Percentiles rank a stretch among this genome's conserved stretches.
Conservation (phyloP, 2,113 vertebrate species). For the Heloderma charlesbogerti region DNA sequence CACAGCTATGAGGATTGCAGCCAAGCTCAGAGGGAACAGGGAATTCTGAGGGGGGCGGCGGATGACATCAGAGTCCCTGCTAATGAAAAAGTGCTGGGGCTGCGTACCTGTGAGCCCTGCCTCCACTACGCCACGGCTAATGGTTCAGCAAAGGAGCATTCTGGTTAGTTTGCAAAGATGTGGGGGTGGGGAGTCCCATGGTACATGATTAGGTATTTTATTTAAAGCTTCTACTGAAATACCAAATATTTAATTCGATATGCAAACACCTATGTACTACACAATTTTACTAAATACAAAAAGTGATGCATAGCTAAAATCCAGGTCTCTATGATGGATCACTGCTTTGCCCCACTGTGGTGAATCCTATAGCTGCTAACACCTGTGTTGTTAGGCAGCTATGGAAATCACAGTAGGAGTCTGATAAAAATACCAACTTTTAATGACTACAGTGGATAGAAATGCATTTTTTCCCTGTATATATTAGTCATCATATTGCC, state of each 20-base stretch:
- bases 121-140: too few species aligned
- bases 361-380: slow-evolving; percentile 26
- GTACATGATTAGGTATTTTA: not conserved
- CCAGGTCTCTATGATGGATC: not conserved
- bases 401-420: slow-evolving; percentile 33
- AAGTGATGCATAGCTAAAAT: not conserved
- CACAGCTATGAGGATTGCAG: too few species aligned
- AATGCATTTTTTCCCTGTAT: not conserved
- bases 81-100: too few species aligned
- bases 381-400: not conserved
- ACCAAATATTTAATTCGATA: not conserved
- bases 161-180: not conserved
- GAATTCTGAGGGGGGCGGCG: too few species aligned
- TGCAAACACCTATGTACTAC: not conserved
- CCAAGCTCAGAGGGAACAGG: too few species aligned
- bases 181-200: too few species aligned
- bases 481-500: not conserved
- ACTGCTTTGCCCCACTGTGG: slow-evolving; percentile 33
- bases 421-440: slow-evolving; percentile 39
- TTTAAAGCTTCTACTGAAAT: accelerated
- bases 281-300: not conserved
- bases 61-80: too few species aligned
- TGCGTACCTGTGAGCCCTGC: too few species aligned
- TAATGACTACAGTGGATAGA: slow-evolving; percentile 36
- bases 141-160: not conserved